Conservation (phyloP, 2,888 invertebrate genomes). For the Nasonia oneida region DNA sequence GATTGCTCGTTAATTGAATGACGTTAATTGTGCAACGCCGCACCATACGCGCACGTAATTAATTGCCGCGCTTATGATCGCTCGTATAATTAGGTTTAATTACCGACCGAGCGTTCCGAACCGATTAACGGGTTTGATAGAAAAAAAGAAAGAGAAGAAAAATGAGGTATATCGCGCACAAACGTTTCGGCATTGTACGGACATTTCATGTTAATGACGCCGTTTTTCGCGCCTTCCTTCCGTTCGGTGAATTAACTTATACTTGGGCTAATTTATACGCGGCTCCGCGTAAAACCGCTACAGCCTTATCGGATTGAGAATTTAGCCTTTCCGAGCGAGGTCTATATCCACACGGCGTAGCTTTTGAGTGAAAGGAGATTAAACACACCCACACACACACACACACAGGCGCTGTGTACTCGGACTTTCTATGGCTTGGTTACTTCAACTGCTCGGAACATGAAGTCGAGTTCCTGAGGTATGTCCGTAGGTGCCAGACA, state of each 20-base stretch:
- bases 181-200: not conserved
- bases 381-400: no score
- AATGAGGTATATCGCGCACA: not conserved
- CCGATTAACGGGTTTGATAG: slow-evolving; percentile 48
- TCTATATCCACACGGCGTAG: not conserved
- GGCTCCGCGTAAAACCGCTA: not conserved
- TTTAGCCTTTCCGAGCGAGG: not conserved
- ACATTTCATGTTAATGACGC: no score
- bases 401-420: no score
- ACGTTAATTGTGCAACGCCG: slow-evolving; percentile 32
- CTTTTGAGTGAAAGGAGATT: not conserved
- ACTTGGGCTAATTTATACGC: no score
- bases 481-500: not conserved
- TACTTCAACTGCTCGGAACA: no score
- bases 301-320: not conserved
- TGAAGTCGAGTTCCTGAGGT: not conserved
- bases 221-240: no score
- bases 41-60: slow-evolving; percentile 22
- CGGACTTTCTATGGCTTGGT: no score
- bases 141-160: not conserved
- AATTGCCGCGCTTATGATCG: slow-evolving; percentile 44
- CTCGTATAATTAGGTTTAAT: slow-evolving; percentile 48
- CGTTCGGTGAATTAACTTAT: no score
- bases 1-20: slow-evolving; percentile 46
- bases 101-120: slow-evolving; percentile 23